phyloP scores from a whole-genome alignment of 1,140 invertebrate species.

The Drosophila pectinifera region DNA sequence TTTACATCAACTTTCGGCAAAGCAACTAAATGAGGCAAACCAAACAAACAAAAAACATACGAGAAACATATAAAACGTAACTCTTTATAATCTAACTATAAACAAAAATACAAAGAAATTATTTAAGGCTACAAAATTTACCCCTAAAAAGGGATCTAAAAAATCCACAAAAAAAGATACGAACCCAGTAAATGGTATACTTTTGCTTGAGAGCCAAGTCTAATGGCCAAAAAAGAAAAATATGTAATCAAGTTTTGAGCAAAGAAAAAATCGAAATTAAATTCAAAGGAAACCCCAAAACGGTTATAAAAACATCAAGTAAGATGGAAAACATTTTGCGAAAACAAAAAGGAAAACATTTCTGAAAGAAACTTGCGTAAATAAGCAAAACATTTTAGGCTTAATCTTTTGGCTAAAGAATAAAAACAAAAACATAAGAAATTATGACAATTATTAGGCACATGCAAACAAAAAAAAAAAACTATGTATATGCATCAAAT shows the following conservation, averaged over 20 bases:
- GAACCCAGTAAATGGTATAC: constrained; percentile 67
- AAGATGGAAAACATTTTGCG: constrained; percentile 41
- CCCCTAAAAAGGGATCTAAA: constrained; percentile 41
- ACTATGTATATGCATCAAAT: constrained; percentile 41
- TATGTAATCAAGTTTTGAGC: constrained; percentile 14
- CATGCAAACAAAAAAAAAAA: constrained; percentile 40
- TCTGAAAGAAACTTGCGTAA: constrained; percentile 71
- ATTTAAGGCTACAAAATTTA: constrained; percentile 78
- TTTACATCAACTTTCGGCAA: constrained; percentile 78
- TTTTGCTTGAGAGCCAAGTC: constrained; percentile 70
- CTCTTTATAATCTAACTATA: constrained; percentile 65
- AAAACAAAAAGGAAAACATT: constrained; percentile 46
- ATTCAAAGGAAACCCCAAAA: constrained; percentile 55
- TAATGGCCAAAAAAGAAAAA: constrained; percentile 43
- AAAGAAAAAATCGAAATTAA: constrained; percentile 46
- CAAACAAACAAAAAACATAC: constrained; percentile 28
- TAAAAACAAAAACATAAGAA: constrained; percentile 39
- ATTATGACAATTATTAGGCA: constrained; percentile 66
- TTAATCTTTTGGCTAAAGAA: constrained; percentile 77
- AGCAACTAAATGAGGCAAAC: constrained; percentile 82
- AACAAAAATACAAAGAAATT: constrained; percentile 81
- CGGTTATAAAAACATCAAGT: constrained; percentile 69
- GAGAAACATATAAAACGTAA: constrained; percentile 20
- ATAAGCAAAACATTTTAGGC: constrained; percentile 69
- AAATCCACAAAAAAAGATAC: constrained; percentile 38